These are phyloP conservation scores for Marronus borbonicus DNA, from an alignment of 2,888 invertebrate genomes.

Conservation along the genomic window DNA sequence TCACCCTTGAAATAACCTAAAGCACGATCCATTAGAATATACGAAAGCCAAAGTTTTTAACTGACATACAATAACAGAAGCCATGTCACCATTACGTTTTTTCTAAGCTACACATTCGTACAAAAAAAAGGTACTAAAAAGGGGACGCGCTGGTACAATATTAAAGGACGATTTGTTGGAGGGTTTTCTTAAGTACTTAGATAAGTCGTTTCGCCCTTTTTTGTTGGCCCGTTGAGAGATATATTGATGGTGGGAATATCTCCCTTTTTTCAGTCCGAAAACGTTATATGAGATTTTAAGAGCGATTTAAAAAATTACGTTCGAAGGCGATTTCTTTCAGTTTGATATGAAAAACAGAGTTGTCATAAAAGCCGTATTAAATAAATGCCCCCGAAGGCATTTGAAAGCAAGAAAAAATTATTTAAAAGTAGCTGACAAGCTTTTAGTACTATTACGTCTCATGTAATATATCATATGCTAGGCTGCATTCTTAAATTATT, in stretches of 20 bases:
- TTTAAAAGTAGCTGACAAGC: too few species aligned
- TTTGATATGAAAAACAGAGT: not conserved
- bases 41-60: too few species aligned
- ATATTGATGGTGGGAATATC: slow-evolving; percentile 33
- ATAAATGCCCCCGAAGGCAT: too few species aligned
- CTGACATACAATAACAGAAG: not conserved
- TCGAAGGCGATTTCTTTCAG: not conserved
- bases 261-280: not conserved
- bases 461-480: too few species aligned
- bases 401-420: too few species aligned
- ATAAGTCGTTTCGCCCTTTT: slow-evolving; percentile 29
- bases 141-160: slow-evolving; percentile 19
- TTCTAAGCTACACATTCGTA: not conserved
- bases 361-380: not conserved
- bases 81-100: not conserved
- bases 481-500: too few species aligned
- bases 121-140: not conserved
- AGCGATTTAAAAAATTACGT: slow-evolving; percentile 1
- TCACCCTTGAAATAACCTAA: too few species aligned
- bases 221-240: slow-evolving; percentile 16
- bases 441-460: too few species aligned
- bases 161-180: slow-evolving; percentile 32
- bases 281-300: slow-evolving; percentile 5
- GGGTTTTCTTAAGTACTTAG: slow-evolving; percentile 35
- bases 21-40: too few species aligned